Base-by-base conservation (phyloP, 1,140 invertebrate genomes). In the Caenorhabditis brenneri region DNA sequence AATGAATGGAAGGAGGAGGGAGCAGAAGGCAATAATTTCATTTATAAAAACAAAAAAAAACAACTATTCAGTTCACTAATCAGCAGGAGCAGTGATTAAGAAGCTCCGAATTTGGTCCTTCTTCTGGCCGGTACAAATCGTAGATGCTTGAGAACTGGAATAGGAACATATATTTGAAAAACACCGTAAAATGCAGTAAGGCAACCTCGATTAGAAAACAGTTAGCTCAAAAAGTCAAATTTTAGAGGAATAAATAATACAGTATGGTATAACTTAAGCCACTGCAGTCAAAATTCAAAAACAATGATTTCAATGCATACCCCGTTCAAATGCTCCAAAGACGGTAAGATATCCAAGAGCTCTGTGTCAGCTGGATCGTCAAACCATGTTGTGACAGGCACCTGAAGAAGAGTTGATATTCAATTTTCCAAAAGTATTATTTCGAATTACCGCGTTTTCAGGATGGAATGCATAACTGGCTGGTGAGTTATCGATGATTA, bases 381-480 rank as follows among this genome's bases (percentile, higher is more conserved):
- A 92, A 98, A 98, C 96, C 96, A 98, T 83, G 96, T 97, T 91
- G 95, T 95, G 82, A 97, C 96, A 91, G 96, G 96, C n/a, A n/a
- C n/a, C n/a, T n/a, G n/a, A n/a, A n/a, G n/a, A n/a, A n/a, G n/a
- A n/a, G n/a, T n/a, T n/a, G n/a, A n/a, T n/a, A n/a, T n/a, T n/a
- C n/a, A n/a, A n/a, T n/a, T n/a, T n/a, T n/a, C n/a, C n/a, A n/a
- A n/a, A n/a, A n/a, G n/a, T n/a, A n/a, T n/a, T n/a, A n/a, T n/a
- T n/a, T n/a, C n/a, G n/a, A n/a, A n/a, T n/a, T 93, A 99, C 97
- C 91, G 97, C 97, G 93, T 99, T 99, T 92, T 99, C 96, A 91
- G 97, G 97, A 94, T 99, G 98, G 94, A 99, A 99, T 93, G 98
- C 97, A 93, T 99, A 99, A 84, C 96, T 98, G 89, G 96, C 97